These are phyloP conservation scores for Bucorvus abyssinicus DNA, from an alignment of 2,797 vertebrate species.

Conservation along the genomic window DNA sequence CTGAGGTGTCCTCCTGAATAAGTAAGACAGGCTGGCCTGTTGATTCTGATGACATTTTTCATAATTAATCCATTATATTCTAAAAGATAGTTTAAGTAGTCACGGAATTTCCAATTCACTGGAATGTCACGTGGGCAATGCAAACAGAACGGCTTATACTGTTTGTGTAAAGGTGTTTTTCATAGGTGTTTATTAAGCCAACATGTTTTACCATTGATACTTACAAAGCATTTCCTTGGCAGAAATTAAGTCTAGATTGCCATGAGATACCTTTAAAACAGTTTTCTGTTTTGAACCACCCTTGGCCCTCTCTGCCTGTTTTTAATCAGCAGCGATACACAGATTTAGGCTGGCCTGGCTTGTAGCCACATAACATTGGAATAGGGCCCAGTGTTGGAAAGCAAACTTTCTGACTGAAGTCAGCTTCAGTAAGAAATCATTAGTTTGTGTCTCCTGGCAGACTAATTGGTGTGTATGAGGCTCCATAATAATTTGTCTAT, in stretches of 20 bases:
- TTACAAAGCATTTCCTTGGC: neutral
- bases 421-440: neutral
- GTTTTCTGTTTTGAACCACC: neutral
- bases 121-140: neutral
- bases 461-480: neutral
- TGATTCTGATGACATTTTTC: neutral
- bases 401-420: neutral
- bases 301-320: neutral
- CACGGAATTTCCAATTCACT: neutral
- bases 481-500: neutral
- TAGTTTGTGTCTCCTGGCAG: neutral
- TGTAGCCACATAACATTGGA: neutral
- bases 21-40: neutral
- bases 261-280: neutral
- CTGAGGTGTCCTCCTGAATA: neutral
- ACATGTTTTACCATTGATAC: neutral
- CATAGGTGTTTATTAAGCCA: neutral
- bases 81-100: neutral
- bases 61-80: neutral
- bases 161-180: neutral
- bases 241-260: neutral
- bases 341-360: neutral
- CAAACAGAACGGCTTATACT: neutral
- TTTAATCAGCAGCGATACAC: neutral
- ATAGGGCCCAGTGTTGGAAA: neutral